A percentile compares a stretch with the other conserved stretches of the same genome.
These are phyloP conservation scores for Cephus cinctus DNA, from an alignment of 1,140 invertebrate species.

Conservation along the genomic window DNA sequence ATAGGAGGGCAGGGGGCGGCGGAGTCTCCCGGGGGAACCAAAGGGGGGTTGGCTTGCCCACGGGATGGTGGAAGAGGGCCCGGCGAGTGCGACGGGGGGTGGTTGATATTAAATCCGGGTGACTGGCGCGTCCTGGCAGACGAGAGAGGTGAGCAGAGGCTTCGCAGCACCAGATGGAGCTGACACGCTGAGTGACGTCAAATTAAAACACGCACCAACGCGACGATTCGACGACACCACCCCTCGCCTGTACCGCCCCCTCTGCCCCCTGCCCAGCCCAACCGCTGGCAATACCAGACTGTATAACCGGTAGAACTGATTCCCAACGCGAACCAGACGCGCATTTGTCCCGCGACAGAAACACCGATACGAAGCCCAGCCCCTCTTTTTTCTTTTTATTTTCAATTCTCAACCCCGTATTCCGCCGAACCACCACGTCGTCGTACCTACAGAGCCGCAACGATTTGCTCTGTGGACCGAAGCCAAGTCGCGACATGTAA, in stretches of 20 bases:
- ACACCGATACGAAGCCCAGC: slow-evolving; percentile 10
- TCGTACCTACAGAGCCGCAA: no score
- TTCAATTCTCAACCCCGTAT: no score
- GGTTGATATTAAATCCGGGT: slow-evolving; percentile 51
- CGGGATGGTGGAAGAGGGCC: slow-evolving; percentile 5
- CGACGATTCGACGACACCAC: slow-evolving; percentile 48
- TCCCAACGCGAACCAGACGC: not conserved
- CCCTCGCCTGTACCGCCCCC: slow-evolving; percentile 13
- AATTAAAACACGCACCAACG: slow-evolving; percentile 52
- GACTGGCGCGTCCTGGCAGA: slow-evolving; percentile 46
- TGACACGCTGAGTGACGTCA: slow-evolving; percentile 52
- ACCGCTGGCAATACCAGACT: not conserved
- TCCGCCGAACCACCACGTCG: no score
- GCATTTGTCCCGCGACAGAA: slow-evolving; percentile 4
- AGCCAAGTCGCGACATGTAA: no score
- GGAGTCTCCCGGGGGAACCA: not conserved
- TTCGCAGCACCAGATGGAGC: slow-evolving; percentile 50
- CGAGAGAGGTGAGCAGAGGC: slow-evolving; percentile 39
- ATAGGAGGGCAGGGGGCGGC: slow-evolving; percentile 1
- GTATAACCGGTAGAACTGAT: not conserved
- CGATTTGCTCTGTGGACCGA: no score
- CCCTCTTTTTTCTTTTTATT: no score
- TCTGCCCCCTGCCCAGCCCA: not conserved
- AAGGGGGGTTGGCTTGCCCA: not conserved
- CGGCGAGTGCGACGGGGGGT: slow-evolving; percentile 25